Evolutionary conservation across 2,888 invertebrate species (phyloP), one percentile per base, ranked within the genome.

Genomic region (Melipona beecheii): DNA sequence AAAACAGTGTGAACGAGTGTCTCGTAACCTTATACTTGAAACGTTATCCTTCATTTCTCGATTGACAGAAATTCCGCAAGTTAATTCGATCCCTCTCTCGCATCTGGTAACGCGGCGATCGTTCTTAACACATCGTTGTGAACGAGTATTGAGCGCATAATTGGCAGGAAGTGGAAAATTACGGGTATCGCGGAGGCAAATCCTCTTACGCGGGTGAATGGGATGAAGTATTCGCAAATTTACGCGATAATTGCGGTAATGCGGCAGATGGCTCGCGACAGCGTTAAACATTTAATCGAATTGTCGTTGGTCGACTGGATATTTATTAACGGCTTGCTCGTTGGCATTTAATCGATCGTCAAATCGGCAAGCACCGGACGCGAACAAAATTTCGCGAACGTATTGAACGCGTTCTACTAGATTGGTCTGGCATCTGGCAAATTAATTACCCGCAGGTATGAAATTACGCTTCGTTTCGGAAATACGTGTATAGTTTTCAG

Each of bases 331-430:
- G 73, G 49, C 50, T 76, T 50, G 75, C 80, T 60, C 64, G 52
- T 64, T 82, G 88, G 82, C 89, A n/a, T 83, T 88, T 88, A 86
- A 88, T 88, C 84, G 83, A 88, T 88, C 75, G 75, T 50, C 62
- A 78, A 74, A n/a, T 76, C 73, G 80, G 76, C 82, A 80, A 64
- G 62, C 74, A 15, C 76, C 49, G 56, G 56, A 60, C 72, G 31
- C 52, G 68, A 79, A 84, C 73, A 70, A 83, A 86, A 31, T 83
- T 84, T 78, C 72, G 24, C 50, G 75, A 31, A 31, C 31, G 31
- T 31, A 31, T 43, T 52, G 80, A 66, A 74, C 49, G 58, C 31
- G 31, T 68, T 60, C 77, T 49, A 68, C 50, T 83, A 75, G 56
- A n/a, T n/a, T 15, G 56, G n/a, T 58, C n/a, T n/a, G n/a, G 5